A percentile compares a stretch with the other conserved stretches of the same genome.
Evolutionary conservation across 2,888 invertebrate genomes (phyloP).

Genomic region (Clivina fossor): DNA sequence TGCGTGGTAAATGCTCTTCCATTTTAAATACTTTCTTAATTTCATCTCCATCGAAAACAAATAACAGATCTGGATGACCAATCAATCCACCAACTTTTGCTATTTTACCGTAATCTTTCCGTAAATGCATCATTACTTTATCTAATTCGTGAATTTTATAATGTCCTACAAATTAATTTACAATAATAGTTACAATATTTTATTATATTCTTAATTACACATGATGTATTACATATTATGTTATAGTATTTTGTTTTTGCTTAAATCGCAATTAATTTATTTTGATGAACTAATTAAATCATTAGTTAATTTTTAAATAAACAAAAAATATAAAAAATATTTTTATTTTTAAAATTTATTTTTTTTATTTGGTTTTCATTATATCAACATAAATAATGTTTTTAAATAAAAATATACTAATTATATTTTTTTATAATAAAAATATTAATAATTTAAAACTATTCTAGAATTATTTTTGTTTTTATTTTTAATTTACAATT

Average conservation of each 20-base stretch:
- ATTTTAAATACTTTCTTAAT: conserved; percentile 70
- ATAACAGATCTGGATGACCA: conserved; percentile 75
- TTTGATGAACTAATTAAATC: too few relatives aligned
- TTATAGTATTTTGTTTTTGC: too few relatives aligned
- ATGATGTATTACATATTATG: too few relatives aligned
- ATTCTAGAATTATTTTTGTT: too few relatives aligned
- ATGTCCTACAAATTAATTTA: conserved; percentile 52
- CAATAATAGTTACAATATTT: too few relatives aligned
- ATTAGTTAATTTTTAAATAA: too few relatives aligned
- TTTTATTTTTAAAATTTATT: not conserved
- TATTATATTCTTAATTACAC: too few relatives aligned
- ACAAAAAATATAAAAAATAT: too few relatives aligned
- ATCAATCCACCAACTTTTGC: conserved; percentile 70
- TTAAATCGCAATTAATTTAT: too few relatives aligned
- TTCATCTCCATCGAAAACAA: conserved; percentile 72
- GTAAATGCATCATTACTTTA: conserved; percentile 61
- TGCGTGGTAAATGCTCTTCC: conserved; percentile 69
- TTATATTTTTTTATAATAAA: not conserved
- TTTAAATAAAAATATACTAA: conserved; percentile 9
- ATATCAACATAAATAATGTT: not conserved
- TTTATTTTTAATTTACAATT: too few relatives aligned
- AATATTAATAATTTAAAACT: conserved; percentile 1
- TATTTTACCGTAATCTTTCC: conserved; percentile 60
- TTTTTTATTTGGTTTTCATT: not conserved
- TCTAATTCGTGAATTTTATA: conserved; percentile 62